A percentile compares a stretch with the other conserved stretches of the same genome.
Conservation (phyloP, 2,113 vertebrate genomes). For the Pagrus major region DNA sequence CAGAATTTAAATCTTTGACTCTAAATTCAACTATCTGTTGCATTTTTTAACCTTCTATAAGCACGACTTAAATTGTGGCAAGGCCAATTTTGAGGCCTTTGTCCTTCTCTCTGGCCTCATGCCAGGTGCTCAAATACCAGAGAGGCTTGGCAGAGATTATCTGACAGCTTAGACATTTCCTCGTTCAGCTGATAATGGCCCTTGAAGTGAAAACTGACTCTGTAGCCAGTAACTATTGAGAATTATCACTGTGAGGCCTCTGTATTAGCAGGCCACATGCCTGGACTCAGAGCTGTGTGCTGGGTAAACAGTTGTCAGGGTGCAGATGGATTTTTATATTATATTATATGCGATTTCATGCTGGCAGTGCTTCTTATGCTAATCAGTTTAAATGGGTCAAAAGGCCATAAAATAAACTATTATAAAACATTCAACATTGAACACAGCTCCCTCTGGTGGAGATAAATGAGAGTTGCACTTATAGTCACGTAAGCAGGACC, state of each 20-base stretch:
- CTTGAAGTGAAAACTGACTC: conserved; percentile 32
- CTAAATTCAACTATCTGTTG: background rate
- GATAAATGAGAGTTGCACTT: background rate
- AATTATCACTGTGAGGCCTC: conserved; percentile 51
- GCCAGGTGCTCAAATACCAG: conserved; percentile 40
- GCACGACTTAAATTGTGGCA: conserved; percentile 4
- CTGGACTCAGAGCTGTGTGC: conserved; percentile 21
- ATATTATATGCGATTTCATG: background rate
- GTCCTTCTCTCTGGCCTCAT: conserved; percentile 1
- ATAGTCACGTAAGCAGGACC: background rate
- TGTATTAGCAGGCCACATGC: too few relatives aligned
- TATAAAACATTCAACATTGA: background rate
- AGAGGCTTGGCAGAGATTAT: conserved; percentile 58
- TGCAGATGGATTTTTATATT: conserved; percentile 48
- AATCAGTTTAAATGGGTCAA: conserved; percentile 19
- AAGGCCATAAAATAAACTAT: background rate
- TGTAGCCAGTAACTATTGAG: background rate
- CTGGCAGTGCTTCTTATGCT: background rate
- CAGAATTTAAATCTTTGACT: conserved; percentile 7
- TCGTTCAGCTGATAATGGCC: conserved; percentile 45
- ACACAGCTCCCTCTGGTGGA: conserved; percentile 59
- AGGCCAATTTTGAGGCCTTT: background rate
- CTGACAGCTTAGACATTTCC: conserved; percentile 47
- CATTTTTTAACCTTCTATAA: background rate
- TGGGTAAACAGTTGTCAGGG: conserved; percentile 40